Base-by-base conservation (phyloP, 2,113 vertebrate genomes). In the Mesocricetus auratus region DNA sequence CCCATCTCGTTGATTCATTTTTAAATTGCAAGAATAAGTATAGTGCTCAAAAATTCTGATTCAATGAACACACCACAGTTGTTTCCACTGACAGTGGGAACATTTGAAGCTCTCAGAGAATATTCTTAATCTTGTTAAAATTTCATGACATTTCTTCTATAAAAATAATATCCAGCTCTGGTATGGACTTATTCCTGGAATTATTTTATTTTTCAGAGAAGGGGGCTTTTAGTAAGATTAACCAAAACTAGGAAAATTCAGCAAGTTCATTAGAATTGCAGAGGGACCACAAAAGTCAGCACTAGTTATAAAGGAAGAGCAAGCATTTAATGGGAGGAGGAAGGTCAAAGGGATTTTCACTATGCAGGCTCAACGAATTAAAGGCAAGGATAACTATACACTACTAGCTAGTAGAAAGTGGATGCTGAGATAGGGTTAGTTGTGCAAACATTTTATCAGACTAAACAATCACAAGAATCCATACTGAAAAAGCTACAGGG, bases 101-200 rank as follows among this genome's bases (percentile, higher is more conserved):
- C 5, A 71, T 50, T 62, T 82, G 82, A 69, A 91, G 42, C 42
- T 60, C 42, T 81, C 58, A 47, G 7, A 29, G n/a, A 78, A 74
- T 86, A 93, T 78, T 29, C 26, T 47, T 89, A 62, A 86, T 69
- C 66, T 86, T 74, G 21, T 93, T 92, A 91, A 96, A 87, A 21
- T 53, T 74, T 78, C 36, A 66, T 71, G 17, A 4, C 26, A 16
- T 95, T 92, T 95, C 47, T 62, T 71, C 82, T 62, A 78, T 71
- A 58, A 56, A 79, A 93, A 74, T 82, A 47, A 89, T 91, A 86
- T 26, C 50, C 16, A 91, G 8, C 33, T 62, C 3, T 47, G 53
- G 3, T 79, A 10, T 93, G n/a, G 15, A 62, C n/a, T 78, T 86
- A 39, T 56, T 50, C n/a, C 16, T 62, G 22, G 36, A 74, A 29